Evolutionary conservation across 2,797 vertebrate genomes (phyloP).

Genomic region (Galagoides demidoff): DNA sequence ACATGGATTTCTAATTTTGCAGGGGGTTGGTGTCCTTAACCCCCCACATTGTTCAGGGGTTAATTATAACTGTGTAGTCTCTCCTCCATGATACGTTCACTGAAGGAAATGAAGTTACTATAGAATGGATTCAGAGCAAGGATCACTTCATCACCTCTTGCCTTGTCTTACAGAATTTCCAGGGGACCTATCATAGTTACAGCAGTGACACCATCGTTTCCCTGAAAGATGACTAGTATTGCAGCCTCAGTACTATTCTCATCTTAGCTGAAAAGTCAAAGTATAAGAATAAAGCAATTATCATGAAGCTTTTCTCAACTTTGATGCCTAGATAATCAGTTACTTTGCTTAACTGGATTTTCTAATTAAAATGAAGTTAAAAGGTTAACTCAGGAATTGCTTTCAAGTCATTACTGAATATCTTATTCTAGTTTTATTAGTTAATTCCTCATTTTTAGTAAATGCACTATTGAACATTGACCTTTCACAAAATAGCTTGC

Average conservation of each 20-base stretch:
- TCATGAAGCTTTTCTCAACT: background rate
- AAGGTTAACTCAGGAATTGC: constrained; percentile 59
- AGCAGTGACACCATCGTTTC: background rate
- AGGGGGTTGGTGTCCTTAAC: background rate
- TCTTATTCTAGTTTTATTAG: constrained; percentile 52
- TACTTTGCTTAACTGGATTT: constrained; percentile 54
- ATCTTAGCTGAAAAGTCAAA: background rate
- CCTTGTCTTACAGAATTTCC: background rate
- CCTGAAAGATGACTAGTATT: background rate
- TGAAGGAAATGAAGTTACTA: background rate
- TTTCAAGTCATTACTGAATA: constrained; percentile 61
- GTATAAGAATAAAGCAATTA: background rate
- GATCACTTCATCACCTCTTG: background rate
- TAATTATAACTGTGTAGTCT: background rate
- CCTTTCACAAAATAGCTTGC: constrained; percentile 34
- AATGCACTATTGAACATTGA: constrained; percentile 55
- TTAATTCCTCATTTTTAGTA: constrained; percentile 64
- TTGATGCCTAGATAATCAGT: background rate
- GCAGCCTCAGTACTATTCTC: background rate
- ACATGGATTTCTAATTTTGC: background rate
- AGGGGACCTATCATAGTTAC: background rate
- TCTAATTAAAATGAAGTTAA: constrained; percentile 60
- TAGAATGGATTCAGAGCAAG: background rate
- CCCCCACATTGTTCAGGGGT: background rate
- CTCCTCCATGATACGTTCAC: background rate